A percentile compares a stretch with the other conserved stretches of the same genome.
These are phyloP conservation scores for Damaliscus lunatus DNA, from an alignment of 2,113 vertebrate genomes.

Conservation along the genomic window DNA sequence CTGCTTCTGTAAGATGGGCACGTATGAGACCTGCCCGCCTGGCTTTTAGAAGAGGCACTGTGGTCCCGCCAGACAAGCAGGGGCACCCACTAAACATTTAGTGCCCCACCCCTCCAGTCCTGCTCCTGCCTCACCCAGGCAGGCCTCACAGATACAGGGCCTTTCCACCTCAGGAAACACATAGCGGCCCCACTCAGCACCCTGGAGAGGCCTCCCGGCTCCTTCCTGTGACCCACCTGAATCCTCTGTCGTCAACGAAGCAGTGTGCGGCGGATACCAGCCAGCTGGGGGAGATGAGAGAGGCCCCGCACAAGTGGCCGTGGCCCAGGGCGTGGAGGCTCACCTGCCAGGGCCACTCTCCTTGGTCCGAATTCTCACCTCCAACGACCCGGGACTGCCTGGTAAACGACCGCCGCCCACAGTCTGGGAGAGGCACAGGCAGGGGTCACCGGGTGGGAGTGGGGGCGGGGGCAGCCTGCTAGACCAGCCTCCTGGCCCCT, in stretches of 20 bases:
- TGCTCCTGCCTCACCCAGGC: background rate
- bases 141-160: background rate
- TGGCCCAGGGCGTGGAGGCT: slow-evolving; percentile 86
- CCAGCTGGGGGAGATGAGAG: slow-evolving; percentile 87
- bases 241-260: slow-evolving; percentile 79
- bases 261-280: slow-evolving; percentile 95
- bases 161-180: background rate
- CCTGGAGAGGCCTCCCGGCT: background rate
- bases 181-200: no score
- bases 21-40: background rate
- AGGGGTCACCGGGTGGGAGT: background rate
- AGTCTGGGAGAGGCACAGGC: slow-evolving; percentile 78
- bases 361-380: slow-evolving; percentile 84
- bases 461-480: accelerated
- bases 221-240: slow-evolving; percentile 77
- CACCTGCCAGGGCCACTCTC: slow-evolving; percentile 97
- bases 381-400: slow-evolving; percentile 90
- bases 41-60: background rate
- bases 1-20: background rate
- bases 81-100: background rate
- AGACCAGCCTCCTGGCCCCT: accelerated
- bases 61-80: background rate
- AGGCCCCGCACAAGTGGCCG: slow-evolving; percentile 91
- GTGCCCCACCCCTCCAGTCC: background rate
- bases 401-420: slow-evolving; percentile 82